Percentiles rank a stretch among this genome's conserved stretches.
Conservation (phyloP, 2,888 invertebrate genomes). For the Heteropelma amictum region DNA sequence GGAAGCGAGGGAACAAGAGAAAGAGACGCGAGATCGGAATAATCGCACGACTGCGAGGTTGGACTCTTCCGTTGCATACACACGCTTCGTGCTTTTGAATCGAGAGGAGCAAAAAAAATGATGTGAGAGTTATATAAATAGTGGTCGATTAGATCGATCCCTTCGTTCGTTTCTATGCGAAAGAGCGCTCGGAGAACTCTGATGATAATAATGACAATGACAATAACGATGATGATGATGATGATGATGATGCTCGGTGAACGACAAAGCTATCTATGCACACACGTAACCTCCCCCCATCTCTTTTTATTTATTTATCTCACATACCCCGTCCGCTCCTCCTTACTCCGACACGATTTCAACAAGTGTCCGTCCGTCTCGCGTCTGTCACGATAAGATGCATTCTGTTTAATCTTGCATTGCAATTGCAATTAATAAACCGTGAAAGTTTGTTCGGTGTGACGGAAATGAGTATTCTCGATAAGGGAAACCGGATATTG, state of each 20-base stretch:
- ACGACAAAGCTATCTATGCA: constrained; percentile 51
- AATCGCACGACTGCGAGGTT: constrained; percentile 40
- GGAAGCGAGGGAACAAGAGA: constrained; percentile 43
- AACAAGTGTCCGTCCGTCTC: constrained; percentile 25
- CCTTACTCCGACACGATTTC: constrained; percentile 16
- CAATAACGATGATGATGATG: constrained; percentile 45
- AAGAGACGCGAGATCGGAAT: constrained; percentile 43
- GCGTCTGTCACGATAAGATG: constrained; percentile 30
- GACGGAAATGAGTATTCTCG: too few species aligned
- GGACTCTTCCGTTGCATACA: constrained; percentile 5
- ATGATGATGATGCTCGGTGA: constrained; percentile 44
- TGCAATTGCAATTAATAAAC: too few species aligned
- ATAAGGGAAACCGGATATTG: too few species aligned
- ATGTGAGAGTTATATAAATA: constrained; percentile 51
- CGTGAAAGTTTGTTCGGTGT: too few species aligned
- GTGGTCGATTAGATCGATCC: constrained; percentile 53
- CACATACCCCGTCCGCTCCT: constrained; percentile 1
- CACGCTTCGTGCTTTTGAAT: constrained; percentile 22
- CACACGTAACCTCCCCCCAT: constrained; percentile 15
- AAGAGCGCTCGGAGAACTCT: constrained; percentile 5
- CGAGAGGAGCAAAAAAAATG: constrained; percentile 22
- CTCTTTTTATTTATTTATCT: neutral
- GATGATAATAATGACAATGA: constrained; percentile 39
- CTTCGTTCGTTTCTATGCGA: constrained; percentile 22
- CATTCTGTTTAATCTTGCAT: too few species aligned